These are phyloP conservation scores for Sebastes iracundus DNA, from an alignment of 2,797 vertebrate species.

Conservation along the genomic window DNA sequence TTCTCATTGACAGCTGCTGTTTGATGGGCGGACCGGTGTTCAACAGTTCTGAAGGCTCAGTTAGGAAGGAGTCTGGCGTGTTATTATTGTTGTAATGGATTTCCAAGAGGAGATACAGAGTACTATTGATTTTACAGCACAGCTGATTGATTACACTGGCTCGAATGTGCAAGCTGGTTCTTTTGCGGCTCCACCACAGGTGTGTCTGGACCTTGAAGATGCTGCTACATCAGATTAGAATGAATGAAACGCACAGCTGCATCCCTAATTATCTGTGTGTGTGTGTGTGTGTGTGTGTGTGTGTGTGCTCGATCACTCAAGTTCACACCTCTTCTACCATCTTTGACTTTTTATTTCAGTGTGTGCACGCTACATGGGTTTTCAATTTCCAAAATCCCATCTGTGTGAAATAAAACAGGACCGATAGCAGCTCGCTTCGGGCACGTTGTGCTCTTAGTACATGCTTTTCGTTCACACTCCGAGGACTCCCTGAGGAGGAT, in stretches of 20 bases:
- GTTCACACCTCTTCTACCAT: neutral
- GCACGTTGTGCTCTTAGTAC: constrained; percentile 24
- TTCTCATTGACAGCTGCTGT: constrained; percentile 27
- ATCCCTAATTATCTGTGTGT: neutral
- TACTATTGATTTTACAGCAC: constrained; percentile 43
- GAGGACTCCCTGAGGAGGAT: constrained; percentile 36
- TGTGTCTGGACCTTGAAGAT: neutral
- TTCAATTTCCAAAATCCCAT: constrained; percentile 61
- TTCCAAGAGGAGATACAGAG: constrained; percentile 15
- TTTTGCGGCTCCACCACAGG: neutral
- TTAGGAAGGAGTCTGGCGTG: neutral
- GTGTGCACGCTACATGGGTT: constrained; percentile 44
- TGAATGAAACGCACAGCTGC: neutral
- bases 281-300: neutral
- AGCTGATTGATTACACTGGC: constrained; percentile 16
- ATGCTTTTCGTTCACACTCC: constrained; percentile 61
- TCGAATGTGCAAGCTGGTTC: constrained; percentile 10
- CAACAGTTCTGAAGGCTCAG: neutral
- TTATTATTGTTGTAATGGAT: constrained; percentile 31
- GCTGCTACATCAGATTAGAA: neutral
- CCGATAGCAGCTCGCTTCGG: constrained; percentile 33
- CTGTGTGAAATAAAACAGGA: constrained; percentile 37
- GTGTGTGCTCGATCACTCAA: neutral
- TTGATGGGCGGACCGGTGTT: neutral
- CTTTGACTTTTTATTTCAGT: constrained; percentile 14